Base-by-base conservation (phyloP, 2,797 vertebrate genomes). In the Ispidina picta region DNA sequence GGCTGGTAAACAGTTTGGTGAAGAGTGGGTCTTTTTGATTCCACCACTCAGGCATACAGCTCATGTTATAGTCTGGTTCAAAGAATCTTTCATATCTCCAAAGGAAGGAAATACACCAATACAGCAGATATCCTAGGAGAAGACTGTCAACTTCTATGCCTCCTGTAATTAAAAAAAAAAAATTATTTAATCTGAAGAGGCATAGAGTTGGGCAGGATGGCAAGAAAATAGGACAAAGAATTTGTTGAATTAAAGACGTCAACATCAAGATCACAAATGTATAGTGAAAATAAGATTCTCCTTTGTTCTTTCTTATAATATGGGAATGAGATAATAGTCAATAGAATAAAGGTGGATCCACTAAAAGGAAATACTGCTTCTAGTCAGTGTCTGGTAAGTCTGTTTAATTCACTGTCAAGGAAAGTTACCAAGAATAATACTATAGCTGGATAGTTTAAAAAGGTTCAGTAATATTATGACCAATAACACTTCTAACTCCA, bases 331-430 rank as follows among this genome's bases (percentile, higher is more conserved):
- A 41, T 49, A 25, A 73, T 62, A 88, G 68, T 81, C 68, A 66
- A 49, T 65, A 51, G 41, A 77, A 77, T 77, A 71, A 73, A 68
- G 39, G 39, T 59, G n/a, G 9, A 55, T 59, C 33, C 15, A 80
- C 21, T 76, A 81, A 89, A 83, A 49, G 52, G n/a, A 94, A 89
- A 81, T 60, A 35, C 16, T 81, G 12, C n/a, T 77, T 89, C 60
- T 86, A 83, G 66, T 73, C 65, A 89, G 41, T 31, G 49, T n/a
- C 48, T 81, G 26, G 39, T 79, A 81, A 90, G 31, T 72, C 52
- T 86, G 10, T 75, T 80, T 78, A 89, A 88, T 75, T 89, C 23
- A 43, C 77, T 73, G 44, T 75, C 37, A 73, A 43, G 56, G 71
- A 60, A 70, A 20, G 37, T 60, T 88, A 86, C 31, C 15, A 77